Base-by-base conservation (phyloP, 2,888 invertebrate genomes). In the Colostygia pectinataria region DNA sequence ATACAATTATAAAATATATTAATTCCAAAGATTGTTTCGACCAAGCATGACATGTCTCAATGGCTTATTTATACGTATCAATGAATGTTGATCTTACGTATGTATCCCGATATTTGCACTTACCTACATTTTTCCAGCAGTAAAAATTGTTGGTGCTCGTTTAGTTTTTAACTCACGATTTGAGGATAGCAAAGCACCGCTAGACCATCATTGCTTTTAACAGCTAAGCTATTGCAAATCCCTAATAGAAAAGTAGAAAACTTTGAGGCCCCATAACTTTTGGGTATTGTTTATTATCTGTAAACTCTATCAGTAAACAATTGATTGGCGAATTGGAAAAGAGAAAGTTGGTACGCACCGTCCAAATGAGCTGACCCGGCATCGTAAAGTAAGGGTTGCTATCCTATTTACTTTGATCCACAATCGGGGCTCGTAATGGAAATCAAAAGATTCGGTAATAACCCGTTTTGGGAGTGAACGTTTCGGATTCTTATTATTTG, bases 341-440 rank as follows among this genome's bases (percentile, higher is more conserved):
- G 28, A 41, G 38, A 46, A 46, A 52, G 42, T 46, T 38, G 23
- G 44, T 44, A 36, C 34, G 42, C 46, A 43, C 27, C 32, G 37
- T 46, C 23, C 41, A 46, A 52, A 52, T 46, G 46, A 52, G 46
- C 52, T 46, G 46, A 46, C 46, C 52, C 46, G 42, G 33, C 6
- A 28, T 52, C 52, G 39, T 47, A 52, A 52, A 52, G 38, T 42
- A 43, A 52, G 52, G 52, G 52, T 42, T 41, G 29, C 40, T 41
- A 41, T 45, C 46, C 42, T 52, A 47, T 52, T 52, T 52, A 46
- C 52, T 52, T 46, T 52, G 46, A 52, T 46, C 52, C 42, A 47
- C 42, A 52, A 43, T 52, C 41, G 29, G 32, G 25, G 23, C 33
- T 25, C 29, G 33, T 38, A 34, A 41, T 52, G 42, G 52, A 52